A percentile compares a stretch with the other conserved stretches of the same genome.
Evolutionary conservation across 35 echinoderm and acorn worm genomes (phyloP).

Genomic region (Nesometra sesokonis): DNA sequence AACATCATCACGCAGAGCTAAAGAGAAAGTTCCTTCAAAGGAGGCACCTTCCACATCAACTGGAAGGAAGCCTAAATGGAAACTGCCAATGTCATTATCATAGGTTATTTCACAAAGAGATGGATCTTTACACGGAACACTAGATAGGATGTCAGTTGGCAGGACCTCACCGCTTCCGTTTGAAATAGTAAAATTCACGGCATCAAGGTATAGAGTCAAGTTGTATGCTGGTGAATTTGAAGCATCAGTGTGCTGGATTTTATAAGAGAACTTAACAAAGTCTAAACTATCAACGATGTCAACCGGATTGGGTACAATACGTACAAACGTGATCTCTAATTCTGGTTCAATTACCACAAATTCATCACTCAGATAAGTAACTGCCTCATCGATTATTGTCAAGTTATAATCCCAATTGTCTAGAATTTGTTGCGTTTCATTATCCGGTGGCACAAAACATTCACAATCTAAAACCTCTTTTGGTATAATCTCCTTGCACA

Average conservation of each 20-base stretch:
- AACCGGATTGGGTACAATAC: constrained; percentile 29
- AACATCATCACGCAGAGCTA: constrained; percentile 50
- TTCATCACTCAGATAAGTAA: constrained; percentile 6
- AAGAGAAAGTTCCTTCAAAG: constrained; percentile 43
- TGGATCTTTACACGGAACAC: background rate
- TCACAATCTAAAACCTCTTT: constrained; percentile 46
- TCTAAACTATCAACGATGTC: constrained; percentile 62
- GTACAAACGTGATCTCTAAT: constrained; percentile 41
- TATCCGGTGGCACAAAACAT: constrained; percentile 57
- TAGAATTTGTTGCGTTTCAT: constrained; percentile 54
- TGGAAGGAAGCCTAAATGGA: constrained; percentile 49
- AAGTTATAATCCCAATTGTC: constrained; percentile 68
- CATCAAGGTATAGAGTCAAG: constrained; percentile 38
- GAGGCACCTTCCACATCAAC: constrained; percentile 28
- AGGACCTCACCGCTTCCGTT: constrained; percentile 5
- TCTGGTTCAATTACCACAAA: constrained; percentile 46
- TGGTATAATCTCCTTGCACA: constrained; percentile 10
- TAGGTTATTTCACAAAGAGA: constrained; percentile 37
- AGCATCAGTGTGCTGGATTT: constrained; percentile 35
- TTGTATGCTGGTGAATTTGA: constrained; percentile 57
- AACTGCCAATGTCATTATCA: constrained; percentile 24
- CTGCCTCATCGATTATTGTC: constrained; percentile 48
- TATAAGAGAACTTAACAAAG: constrained; percentile 41
- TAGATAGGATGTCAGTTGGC: background rate
- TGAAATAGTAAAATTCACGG: constrained; percentile 57